These are phyloP conservation scores for Neoarius graeffei DNA, from an alignment of 2,113 vertebrate genomes.

Conservation along the genomic window DNA sequence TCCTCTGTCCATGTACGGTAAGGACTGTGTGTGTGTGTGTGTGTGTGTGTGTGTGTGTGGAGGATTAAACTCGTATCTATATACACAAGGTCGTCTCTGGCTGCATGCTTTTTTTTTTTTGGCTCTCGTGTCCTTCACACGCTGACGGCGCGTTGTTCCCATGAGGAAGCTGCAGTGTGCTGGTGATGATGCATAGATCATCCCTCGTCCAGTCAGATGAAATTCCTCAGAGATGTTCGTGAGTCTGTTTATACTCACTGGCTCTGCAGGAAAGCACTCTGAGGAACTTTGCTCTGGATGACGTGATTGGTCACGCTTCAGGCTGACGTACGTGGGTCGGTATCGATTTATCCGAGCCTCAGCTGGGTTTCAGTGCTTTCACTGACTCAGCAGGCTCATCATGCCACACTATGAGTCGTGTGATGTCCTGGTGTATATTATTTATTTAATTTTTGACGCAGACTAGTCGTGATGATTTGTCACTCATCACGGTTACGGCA, in stretches of 20 bases:
- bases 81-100: constrained; percentile 10
- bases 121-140: neutral
- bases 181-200: neutral
- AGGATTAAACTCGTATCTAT: neutral
- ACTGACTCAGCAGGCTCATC: neutral
- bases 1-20: constrained; percentile 51
- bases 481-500: neutral
- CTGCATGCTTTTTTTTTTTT: neutral
- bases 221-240: neutral
- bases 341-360: constrained; percentile 2
- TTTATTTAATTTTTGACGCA: neutral
- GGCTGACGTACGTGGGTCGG: neutral
- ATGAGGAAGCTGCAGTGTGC: neutral
- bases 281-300: neutral
- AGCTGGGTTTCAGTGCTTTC: neutral
- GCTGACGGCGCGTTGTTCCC: neutral
- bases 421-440: too few species aligned
- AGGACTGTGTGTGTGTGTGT: constrained; percentile 32
- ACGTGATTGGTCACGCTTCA: neutral
- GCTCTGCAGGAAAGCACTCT: neutral
- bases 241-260: neutral
- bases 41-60: neutral
- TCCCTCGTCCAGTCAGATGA: neutral
- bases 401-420: neutral
- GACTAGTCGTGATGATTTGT: neutral